phyloP scores from a whole-genome alignment of 2,888 invertebrate genomes.

The Caenorhabditis zanzibari region DNA sequence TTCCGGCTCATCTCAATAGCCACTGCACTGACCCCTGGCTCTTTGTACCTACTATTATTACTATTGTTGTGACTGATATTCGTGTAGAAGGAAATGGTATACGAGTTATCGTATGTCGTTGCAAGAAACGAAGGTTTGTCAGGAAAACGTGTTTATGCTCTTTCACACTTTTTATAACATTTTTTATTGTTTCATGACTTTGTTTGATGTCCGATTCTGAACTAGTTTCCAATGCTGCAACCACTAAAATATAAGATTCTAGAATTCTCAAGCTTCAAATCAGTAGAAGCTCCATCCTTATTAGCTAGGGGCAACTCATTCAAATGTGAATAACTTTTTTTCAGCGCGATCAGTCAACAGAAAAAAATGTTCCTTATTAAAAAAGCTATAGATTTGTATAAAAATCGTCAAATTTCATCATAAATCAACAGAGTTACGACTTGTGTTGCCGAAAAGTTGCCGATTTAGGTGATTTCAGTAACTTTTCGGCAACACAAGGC shows the following conservation, averaged over 20 bases:
- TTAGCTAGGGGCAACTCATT: no score
- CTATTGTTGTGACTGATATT: constrained; percentile 10
- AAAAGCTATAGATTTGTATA: no score
- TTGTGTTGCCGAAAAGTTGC: no score
- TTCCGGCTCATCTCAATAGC: constrained; percentile 25
- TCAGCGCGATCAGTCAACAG: no score
- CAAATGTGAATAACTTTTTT: no score
- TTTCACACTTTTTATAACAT: constrained; percentile 15
- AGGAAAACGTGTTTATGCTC: neutral
- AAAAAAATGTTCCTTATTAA: no score
- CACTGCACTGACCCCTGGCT: constrained; percentile 25
- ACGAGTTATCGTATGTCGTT: constrained; percentile 54
- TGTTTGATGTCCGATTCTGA: neutral
- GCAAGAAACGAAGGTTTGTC: constrained; percentile 50
- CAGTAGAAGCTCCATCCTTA: no score
- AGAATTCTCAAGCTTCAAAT: no score
- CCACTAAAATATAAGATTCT: neutral
- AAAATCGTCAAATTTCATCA: no score
- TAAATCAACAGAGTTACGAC: no score
- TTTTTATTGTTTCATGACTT: constrained; percentile 3
- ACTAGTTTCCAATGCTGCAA: neutral
- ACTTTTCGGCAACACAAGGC: no score
- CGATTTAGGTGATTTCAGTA: no score
- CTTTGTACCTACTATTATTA: constrained; percentile 4
- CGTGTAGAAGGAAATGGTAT: constrained; percentile 32